A percentile compares a stretch with the other conserved stretches of the same genome.
These are phyloP conservation scores for Ectemnius continuus DNA, from an alignment of 2,888 invertebrate species.

Conservation along the genomic window DNA sequence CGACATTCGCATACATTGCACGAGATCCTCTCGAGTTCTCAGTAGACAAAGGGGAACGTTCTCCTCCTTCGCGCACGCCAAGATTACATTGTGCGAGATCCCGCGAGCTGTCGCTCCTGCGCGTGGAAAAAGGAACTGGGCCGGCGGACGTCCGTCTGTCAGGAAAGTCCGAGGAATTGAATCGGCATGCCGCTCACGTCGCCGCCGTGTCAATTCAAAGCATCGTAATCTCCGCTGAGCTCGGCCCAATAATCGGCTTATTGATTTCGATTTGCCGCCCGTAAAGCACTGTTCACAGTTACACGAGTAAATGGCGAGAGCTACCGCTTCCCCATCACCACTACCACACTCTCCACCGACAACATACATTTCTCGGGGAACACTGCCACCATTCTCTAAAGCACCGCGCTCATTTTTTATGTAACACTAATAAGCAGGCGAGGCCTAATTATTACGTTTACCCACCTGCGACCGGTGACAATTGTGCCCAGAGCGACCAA, in stretches of 20 bases:
- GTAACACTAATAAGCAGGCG: not conserved
- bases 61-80: slow-evolving; percentile 42
- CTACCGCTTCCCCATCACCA: too few relatives aligned
- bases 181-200: slow-evolving; percentile 57
- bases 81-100: slow-evolving; percentile 54
- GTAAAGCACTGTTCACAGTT: slow-evolving; percentile 40
- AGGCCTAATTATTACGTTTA: not conserved
- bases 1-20: slow-evolving; percentile 22
- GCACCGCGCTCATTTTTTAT: not conserved
- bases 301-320: not conserved
- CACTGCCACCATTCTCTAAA: too few relatives aligned
- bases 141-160: slow-evolving; percentile 64
- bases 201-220: slow-evolving; percentile 69
- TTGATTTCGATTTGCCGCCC: slow-evolving; percentile 69
- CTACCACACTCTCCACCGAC: not conserved
- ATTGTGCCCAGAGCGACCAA: not conserved
- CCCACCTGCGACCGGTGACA: not conserved
- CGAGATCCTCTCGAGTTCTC: slow-evolving; percentile 21
- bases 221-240: slow-evolving; percentile 73
- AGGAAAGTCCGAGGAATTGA: slow-evolving; percentile 62
- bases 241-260: slow-evolving; percentile 72
- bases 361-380: too few relatives aligned
- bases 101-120: slow-evolving; percentile 27
- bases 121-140: slow-evolving; percentile 62
- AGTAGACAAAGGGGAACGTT: slow-evolving; percentile 39